Conservation (phyloP, 2,113 vertebrate species). For the Meleagris gallopavo region DNA sequence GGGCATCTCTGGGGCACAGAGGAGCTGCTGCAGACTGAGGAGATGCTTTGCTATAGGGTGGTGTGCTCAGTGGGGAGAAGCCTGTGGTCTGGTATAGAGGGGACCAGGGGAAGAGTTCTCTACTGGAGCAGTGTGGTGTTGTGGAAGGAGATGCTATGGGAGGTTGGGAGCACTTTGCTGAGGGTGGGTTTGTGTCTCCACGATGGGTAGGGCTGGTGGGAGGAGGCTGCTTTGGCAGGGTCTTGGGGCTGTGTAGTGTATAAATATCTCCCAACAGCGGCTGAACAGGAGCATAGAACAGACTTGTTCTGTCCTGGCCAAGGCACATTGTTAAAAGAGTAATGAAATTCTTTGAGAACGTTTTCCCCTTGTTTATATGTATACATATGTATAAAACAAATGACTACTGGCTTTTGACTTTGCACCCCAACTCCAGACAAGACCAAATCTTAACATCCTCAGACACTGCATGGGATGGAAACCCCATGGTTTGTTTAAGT, state of each 20-base stretch:
- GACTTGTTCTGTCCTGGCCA: neutral
- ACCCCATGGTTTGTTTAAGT: slow-evolving; percentile 18
- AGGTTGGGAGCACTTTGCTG: neutral
- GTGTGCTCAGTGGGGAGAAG: neutral
- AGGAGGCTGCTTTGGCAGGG: neutral
- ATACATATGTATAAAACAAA: neutral
- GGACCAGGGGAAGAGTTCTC: neutral
- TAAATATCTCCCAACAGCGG: neutral
- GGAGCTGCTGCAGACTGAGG: fast-evolving
- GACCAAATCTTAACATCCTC: neutral
- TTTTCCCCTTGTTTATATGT: neutral
- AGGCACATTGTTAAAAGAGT: neutral
- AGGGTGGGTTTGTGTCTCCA: neutral
- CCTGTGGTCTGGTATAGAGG: neutral
- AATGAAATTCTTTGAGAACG: neutral
- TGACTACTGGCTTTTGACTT: neutral
- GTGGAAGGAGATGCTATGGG: neutral
- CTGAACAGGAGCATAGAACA: neutral
- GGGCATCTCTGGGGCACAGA: fast-evolving
- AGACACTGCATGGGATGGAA: neutral
- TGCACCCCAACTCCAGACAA: neutral
- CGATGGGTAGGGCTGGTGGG: neutral
- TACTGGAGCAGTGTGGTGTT: fast-evolving
- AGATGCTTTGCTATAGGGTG: neutral
- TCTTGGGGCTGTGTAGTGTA: neutral